Evolutionary conservation across 2,797 vertebrate species (phyloP).

Genomic region (Vireo griseus): DNA sequence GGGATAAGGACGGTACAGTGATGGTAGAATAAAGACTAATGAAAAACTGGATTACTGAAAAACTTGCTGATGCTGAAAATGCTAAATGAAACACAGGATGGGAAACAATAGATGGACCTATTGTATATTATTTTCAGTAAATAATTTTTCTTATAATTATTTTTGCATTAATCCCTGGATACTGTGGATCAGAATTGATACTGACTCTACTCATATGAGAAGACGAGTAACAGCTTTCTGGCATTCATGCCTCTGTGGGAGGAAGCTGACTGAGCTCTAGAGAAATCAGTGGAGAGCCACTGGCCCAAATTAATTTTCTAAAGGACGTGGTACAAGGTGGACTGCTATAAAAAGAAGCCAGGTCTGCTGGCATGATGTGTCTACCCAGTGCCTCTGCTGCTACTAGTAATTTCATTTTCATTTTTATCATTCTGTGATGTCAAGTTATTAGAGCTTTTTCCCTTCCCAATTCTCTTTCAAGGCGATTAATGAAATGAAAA

Average conservation of each 20-base stretch:
- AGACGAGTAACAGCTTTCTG: neutral
- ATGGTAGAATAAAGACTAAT: neutral
- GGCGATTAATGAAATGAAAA: neutral
- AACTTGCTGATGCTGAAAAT: neutral
- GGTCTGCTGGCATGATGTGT: rapidly evolving
- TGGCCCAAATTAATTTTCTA: neutral
- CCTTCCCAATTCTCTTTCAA: neutral
- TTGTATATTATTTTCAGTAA: neutral
- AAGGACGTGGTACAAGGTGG: neutral
- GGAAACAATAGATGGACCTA: neutral
- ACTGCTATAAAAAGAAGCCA: neutral
- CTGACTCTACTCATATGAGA: neutral
- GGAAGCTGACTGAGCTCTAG: neutral
- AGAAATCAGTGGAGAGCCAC: neutral
- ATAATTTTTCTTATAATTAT: neutral
- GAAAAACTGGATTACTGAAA: neutral
- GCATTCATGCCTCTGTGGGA: neutral
- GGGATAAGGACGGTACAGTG: neutral
- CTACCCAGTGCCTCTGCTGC: neutral
- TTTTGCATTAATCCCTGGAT: neutral
- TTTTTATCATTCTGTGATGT: neutral
- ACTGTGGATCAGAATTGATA: neutral
- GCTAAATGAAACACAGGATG: neutral
- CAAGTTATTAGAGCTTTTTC: neutral
- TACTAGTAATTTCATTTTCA: neutral